phyloP scores from a whole-genome alignment of 2,888 invertebrate species.

The Ecliptopera silaceata region DNA sequence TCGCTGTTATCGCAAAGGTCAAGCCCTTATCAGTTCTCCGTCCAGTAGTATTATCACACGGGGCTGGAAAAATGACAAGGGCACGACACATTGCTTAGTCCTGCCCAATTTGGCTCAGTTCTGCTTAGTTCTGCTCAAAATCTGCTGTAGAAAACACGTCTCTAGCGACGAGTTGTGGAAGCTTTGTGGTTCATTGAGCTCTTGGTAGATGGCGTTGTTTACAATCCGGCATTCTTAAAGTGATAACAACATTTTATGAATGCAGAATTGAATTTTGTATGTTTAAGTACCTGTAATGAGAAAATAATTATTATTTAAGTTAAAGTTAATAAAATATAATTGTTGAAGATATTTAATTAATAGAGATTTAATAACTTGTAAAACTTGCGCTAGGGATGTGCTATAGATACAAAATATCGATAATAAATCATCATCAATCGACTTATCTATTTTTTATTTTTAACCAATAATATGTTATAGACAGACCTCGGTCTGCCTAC shows the following conservation, averaged over 20 bases:
- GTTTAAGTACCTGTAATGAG: conserved; percentile 16
- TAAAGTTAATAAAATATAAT: too few relatives aligned
- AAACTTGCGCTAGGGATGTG: too few relatives aligned
- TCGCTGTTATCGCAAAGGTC: conserved; percentile 72
- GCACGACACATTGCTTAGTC: conserved; percentile 72
- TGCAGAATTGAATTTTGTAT: conserved; percentile 43
- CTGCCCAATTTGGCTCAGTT: conserved; percentile 9
- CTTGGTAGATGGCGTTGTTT: conserved; percentile 42
- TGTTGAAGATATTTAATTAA: too few relatives aligned
- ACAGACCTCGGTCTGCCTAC: too few relatives aligned
- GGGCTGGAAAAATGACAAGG: conserved; percentile 98
- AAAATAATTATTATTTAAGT: conserved; percentile 1
- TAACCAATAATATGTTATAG: too few relatives aligned
- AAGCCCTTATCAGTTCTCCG: conserved; percentile 99
- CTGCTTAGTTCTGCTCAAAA: conserved; percentile 34
- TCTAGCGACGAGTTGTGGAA: conserved; percentile 47
- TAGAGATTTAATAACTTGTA: too few relatives aligned
- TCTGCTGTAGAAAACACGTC: too few relatives aligned
- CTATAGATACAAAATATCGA: too few relatives aligned
- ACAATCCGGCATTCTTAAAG: conserved; percentile 52
- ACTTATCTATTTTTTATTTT: too few relatives aligned
- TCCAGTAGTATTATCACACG: conserved; percentile 93
- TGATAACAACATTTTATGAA: conserved; percentile 50
- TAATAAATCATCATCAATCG: too few relatives aligned
- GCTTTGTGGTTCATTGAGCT: conserved; percentile 21